Base-by-base conservation (phyloP, 2,888 invertebrate genomes). In the Tiphia femorata region DNA sequence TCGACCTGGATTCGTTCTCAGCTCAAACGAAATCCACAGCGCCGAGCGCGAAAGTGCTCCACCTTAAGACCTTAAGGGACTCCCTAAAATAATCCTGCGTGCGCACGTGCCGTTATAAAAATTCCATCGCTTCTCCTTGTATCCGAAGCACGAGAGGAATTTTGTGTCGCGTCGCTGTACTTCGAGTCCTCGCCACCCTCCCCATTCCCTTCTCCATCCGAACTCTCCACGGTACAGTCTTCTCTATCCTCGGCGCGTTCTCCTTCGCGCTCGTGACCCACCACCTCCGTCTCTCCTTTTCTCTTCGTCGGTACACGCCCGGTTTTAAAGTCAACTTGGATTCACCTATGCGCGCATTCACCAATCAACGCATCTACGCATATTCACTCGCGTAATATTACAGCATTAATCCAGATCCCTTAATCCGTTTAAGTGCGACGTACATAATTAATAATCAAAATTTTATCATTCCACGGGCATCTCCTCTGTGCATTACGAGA, bases 41-140 rank as follows among this genome's bases (percentile, higher is more conserved):
- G 33, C 12, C 33, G 14, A 33, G 33, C 33, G 6, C 40, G 4
- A 40, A 19, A 19, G 17, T 19, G 12, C 40, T 19, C n/a, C 20
- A 12, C 16, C 20, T 19, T n/a, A 16, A 42, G 41, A 49, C 53
- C 19, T 35, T 27, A 41, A 41, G 4, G 41, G 35, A 49, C 49
- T 33, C 49, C 41, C 40, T 49, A 41, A 53, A 53, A 53, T 53
- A 53, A 53, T 53, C 33, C 48, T 49, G 49, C 14, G 53, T 41
- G 35, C 53, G 49, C 41, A 49, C 49, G 53, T 49, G 49, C 49
- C 54, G 54, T 55, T 55, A 55, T 55, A 55, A 55, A 50, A 50
- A 55, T 55, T 55, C 54, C 54, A 43, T 49, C 42, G 43, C 29
- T 37, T 41, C 25, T 27, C n/a, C 29, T 41, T 29, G 10, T 33